Base-by-base conservation (phyloP, 1,140 invertebrate genomes). In the Caenorhabditis tropicalis region DNA sequence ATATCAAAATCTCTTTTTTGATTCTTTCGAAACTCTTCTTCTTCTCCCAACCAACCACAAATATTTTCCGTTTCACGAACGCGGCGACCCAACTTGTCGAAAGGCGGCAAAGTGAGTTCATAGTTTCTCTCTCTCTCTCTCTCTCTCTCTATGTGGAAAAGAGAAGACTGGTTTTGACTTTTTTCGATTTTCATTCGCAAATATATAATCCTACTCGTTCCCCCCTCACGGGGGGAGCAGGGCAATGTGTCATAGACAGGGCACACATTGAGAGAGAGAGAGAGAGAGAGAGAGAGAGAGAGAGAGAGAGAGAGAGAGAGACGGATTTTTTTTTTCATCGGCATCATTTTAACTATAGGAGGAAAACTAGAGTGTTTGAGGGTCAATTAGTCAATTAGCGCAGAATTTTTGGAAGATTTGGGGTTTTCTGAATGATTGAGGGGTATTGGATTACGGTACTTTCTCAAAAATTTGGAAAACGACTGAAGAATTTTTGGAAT, bases 1-100 rank as follows among this genome's bases (percentile, higher is more conserved):
- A 56, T 51, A 51, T 51, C 49, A 60, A 60, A 15, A 60, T 12
- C 12, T 10, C 15, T 7, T 29, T 31, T 27, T 33, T 33, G 15
- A 33, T 65, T 65, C 31, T 1, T 33, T 36, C 31, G 29, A 9
- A 4, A 29, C 31, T 12, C 16, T 36, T 36, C 15, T 15, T 27
- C 12, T 27, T 10, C 53, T 9, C 19, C 21, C 24, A 33, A 65
- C 15, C 2, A 24, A 36, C n/a, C 65, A n/a, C n/a, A n/a, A 74
- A 74, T 74, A 74, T 74, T 74, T 74, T 74, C 15, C 36, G 65
- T 43, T 74, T 74, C n/a, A 43, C 65, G 65, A 74, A 74, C 36
- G 65, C 65, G 65, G 65, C 65, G 33, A 19, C 36, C 24, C 33
- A 74, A 74, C 65, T 74, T 74, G 65, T 74, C 65, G 65, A 74